Evolutionary conservation across 2,797 vertebrate species (phyloP).

Genomic region (Petrocephalus sullivani): DNA sequence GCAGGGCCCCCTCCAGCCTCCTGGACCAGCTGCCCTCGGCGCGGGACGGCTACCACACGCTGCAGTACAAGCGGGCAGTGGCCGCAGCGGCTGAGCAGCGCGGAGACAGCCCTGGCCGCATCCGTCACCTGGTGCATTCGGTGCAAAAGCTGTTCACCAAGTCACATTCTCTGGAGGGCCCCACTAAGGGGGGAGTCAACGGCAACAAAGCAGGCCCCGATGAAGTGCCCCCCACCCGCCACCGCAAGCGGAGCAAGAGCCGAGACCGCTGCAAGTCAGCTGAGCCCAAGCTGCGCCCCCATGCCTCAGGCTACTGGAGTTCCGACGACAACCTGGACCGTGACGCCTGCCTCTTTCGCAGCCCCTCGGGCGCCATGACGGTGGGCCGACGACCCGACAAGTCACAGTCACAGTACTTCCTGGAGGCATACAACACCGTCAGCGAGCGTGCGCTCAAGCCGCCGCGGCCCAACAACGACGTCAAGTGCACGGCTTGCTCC

Average conservation of each 20-base stretch:
- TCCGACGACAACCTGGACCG: constrained; percentile 93
- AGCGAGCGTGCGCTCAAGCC: constrained; percentile 87
- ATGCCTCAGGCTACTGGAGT: constrained; percentile 88
- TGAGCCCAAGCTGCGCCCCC: constrained; percentile 83
- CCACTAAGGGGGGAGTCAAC: constrained; percentile 81
- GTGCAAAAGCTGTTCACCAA: constrained; percentile 99
- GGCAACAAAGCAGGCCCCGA: constrained; percentile 85
- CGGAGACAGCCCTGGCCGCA: constrained; percentile 93
- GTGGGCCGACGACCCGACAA: constrained; percentile 76
- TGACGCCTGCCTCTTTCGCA: constrained; percentile 84
- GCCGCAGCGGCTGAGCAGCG: constrained; percentile 85
- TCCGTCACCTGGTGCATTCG: constrained; percentile 93
- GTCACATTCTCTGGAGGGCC: constrained; percentile 94
- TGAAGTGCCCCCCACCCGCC: constrained; percentile 68
- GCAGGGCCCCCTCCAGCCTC: constrained; percentile 78
- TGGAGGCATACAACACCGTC: constrained; percentile 89
- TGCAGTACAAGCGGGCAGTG: constrained; percentile 92
- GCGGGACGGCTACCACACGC: constrained; percentile 92
- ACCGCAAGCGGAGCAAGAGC: constrained; percentile 93
- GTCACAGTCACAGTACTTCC: constrained; percentile 88
- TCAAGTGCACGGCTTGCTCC: constrained; percentile 81
- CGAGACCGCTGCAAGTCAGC: constrained; percentile 81
- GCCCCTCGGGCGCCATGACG: constrained; percentile 87
- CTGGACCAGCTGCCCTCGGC: constrained; percentile 84
- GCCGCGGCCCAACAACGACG: constrained; percentile 88